Conservation (phyloP, 2,113 vertebrate genomes). For the Notothenia rossii region DNA sequence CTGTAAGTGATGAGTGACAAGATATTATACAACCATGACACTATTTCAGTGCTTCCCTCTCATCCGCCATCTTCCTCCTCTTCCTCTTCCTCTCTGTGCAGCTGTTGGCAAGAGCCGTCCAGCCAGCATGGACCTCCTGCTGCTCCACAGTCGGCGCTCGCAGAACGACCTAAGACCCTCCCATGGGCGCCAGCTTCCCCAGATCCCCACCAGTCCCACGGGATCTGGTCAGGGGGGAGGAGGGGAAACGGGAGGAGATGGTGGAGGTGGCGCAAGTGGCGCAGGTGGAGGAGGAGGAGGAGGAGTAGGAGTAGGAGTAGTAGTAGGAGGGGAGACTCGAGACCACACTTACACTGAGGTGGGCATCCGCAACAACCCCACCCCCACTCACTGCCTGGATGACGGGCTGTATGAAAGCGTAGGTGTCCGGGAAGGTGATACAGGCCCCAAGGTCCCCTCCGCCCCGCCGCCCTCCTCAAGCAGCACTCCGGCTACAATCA, state of each 20-base stretch:
- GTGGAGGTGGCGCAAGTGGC: conserved; percentile 27
- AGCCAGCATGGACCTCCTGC: conserved; percentile 86
- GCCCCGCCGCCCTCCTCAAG: conserved; percentile 58
- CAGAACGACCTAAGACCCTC: conserved; percentile 79
- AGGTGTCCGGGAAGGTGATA: conserved; percentile 70
- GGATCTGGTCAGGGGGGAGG: conserved; percentile 62
- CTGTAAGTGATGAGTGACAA: conserved; percentile 74
- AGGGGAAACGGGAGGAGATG: conserved; percentile 50
- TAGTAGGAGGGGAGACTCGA: conserved; percentile 57
- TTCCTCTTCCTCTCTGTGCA: conserved; percentile 29
- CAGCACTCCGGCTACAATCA: conserved; percentile 58
- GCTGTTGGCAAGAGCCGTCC: conserved; percentile 82
- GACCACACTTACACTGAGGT: conserved; percentile 85
- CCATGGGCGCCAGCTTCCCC: conserved; percentile 77
- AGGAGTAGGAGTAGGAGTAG: conserved; percentile 43
- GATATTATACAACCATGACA: conserved; percentile 24
- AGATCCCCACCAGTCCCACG: conserved; percentile 74
- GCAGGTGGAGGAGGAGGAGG: conserved; percentile 32
- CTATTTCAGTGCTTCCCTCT: conserved; percentile 2
- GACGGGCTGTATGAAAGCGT: conserved; percentile 85
- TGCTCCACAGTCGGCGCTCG: conserved; percentile 82
- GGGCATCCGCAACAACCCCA: conserved; percentile 74
- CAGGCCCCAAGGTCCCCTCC: conserved; percentile 49
- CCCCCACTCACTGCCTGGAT: conserved; percentile 71
- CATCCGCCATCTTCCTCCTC: neutral